These are phyloP conservation scores for Ormyrus pomaceus DNA, from an alignment of 2,888 invertebrate species.

Conservation along the genomic window DNA sequence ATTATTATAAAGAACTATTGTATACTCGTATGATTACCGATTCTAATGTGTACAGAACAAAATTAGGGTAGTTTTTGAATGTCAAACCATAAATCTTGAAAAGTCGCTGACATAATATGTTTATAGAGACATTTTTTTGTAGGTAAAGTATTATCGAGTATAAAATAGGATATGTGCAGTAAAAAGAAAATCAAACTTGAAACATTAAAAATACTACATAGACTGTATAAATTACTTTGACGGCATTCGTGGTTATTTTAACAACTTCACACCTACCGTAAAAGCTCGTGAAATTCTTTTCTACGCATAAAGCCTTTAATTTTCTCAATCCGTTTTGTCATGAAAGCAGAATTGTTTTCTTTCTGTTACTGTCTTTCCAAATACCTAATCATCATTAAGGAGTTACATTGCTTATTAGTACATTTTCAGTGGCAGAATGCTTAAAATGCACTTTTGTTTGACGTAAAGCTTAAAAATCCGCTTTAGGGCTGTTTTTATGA, in stretches of 20 bases:
- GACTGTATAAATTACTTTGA: constrained; percentile 55
- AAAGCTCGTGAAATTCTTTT: constrained; percentile 54
- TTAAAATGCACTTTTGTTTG: too few species aligned
- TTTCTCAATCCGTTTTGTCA: constrained; percentile 49
- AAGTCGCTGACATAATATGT: constrained; percentile 48
- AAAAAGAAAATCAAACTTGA: constrained; percentile 56
- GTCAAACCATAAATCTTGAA: constrained; percentile 42
- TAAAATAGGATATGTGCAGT: constrained; percentile 56
- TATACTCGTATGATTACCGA: too few species aligned
- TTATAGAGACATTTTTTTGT: constrained; percentile 52
- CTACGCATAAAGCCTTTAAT: constrained; percentile 50
- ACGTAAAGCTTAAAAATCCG: neutral
- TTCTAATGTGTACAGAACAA: too few species aligned
- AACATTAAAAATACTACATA: constrained; percentile 51
- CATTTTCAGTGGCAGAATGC: too few species aligned
- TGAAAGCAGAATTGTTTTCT: constrained; percentile 33
- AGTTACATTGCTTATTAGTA: too few species aligned
- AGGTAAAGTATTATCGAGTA: constrained; percentile 54
- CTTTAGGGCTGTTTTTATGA: neutral
- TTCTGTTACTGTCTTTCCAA: constrained; percentile 12
- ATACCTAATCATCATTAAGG: constrained; percentile 22
- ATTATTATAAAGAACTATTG: too few species aligned
- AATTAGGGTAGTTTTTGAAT: constrained; percentile 18
- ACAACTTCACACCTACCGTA: constrained; percentile 56
- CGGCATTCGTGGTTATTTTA: constrained; percentile 55